phyloP scores from a whole-genome alignment of 2,797 vertebrate species.

The Vireo griseus region DNA sequence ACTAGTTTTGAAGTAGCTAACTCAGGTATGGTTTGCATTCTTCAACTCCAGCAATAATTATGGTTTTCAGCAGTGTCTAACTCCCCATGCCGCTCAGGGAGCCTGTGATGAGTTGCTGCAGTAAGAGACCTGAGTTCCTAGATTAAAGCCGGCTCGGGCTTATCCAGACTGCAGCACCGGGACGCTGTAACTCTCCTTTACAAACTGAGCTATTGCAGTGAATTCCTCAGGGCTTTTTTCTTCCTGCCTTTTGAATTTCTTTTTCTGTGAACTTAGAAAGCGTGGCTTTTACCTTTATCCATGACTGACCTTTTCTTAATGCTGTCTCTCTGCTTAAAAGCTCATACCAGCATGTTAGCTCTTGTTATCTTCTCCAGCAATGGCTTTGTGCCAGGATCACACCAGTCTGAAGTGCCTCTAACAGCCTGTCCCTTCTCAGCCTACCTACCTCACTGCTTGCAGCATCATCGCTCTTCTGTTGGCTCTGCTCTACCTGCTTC shows the following conservation, averaged over 20 bases:
- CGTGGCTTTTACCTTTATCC: neutral
- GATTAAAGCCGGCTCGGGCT: neutral
- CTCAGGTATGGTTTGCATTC: neutral
- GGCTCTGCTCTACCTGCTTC: neutral
- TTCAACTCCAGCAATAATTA: neutral
- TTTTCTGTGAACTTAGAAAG: neutral
- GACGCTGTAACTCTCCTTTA: neutral
- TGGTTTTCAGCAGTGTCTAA: neutral
- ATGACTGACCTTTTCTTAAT: neutral
- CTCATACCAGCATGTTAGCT: neutral
- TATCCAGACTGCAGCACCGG: neutral
- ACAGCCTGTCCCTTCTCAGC: neutral
- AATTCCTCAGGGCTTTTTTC: neutral
- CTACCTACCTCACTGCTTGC: neutral
- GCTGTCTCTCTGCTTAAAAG: neutral
- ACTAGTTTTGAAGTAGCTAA: neutral
- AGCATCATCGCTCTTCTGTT: fast-evolving
- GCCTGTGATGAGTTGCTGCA: neutral
- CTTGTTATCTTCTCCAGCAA: neutral
- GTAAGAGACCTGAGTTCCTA: neutral
- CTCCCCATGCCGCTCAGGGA: neutral
- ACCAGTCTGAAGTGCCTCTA: neutral
- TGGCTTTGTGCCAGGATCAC: neutral
- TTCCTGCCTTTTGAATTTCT: slow-evolving; percentile 28
- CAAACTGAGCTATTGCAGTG: neutral